Evolutionary conservation across 2,113 vertebrate species (phyloP), one percentile per base, ranked within the genome.

Genomic region (Laticauda laticaudata): DNA sequence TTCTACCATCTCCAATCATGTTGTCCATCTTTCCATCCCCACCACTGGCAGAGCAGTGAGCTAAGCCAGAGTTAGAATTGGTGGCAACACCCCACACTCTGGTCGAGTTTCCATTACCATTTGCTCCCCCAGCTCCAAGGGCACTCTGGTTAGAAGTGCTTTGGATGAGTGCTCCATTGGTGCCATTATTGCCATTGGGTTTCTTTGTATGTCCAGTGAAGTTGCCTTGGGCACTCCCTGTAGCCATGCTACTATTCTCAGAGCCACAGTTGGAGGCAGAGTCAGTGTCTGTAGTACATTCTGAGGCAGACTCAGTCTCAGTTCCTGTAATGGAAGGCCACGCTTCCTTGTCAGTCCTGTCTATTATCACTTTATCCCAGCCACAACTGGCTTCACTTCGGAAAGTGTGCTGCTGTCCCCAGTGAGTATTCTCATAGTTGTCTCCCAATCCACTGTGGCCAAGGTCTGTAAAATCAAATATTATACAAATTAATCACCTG

Each of bases 191-290:
- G 98, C 98, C 98, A 95, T 98, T 98, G 91, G 98, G 96, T 98
- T 99, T 99, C 97, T 98, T 98, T 97, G 97, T 92, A 91, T 98
- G 99, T 96, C 98, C 98, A 92, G 98, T 95, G 97, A 99, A 99
- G 98, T 98, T 98, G 98, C 98, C 98, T 97, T 98, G 99, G 98
- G 98, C 98, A 94, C 98, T 98, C 97, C 98, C 98, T 95, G 99
- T 98, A 98, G 99, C 99, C 99, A 99, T 99, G 98, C 98, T 99
- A 97, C 98, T 98, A 96, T 96, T 98, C 97, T 99, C 98, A 94
- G 98, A 97, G 97, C 98, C 97, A 96, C 98, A 98, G 97, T 97
- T 97, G 97, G 98, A 98, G 97, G 97, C 98, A 95, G 97, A 97
- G 98, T 98, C 98, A 98, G 98, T 97, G 97, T 98, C 98, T 94